Percentiles rank a stretch among this genome's conserved stretches.
phyloP scores from a whole-genome alignment of 2,797 vertebrate species.

The Adrianichthys oophorus region DNA sequence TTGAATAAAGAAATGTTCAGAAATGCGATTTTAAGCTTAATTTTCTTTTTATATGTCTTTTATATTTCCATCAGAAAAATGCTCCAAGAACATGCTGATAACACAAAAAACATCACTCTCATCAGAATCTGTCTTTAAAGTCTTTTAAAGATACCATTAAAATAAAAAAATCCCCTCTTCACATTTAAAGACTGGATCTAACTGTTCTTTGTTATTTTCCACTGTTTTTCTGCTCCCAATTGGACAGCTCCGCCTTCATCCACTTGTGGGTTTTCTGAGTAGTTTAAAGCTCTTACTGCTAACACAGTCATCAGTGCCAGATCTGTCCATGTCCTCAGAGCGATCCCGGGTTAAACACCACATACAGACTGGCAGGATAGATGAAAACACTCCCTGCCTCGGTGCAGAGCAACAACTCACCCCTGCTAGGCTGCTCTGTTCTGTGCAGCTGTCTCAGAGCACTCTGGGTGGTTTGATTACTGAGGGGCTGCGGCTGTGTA shows the following conservation, averaged over 20 bases:
- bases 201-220: neutral
- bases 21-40: too few relatives aligned
- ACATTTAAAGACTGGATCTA: constrained; percentile 3
- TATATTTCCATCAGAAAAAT: too few relatives aligned
- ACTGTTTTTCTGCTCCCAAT: constrained; percentile 6
- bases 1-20: too few relatives aligned
- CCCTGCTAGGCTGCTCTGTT: constrained; percentile 51
- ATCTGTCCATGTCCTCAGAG: constrained; percentile 44
- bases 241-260: constrained; percentile 11
- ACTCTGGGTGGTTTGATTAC: constrained; percentile 54
- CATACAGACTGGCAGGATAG: constrained; percentile 33
- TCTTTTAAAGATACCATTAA: too few relatives aligned
- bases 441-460: constrained; percentile 49
- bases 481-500: constrained; percentile 45
- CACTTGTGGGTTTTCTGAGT: constrained; percentile 35
- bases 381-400: constrained; percentile 55
- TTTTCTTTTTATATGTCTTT: too few relatives aligned
- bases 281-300: constrained; percentile 32
- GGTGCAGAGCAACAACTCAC: constrained; percentile 42
- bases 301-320: constrained; percentile 44
- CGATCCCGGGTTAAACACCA: constrained; percentile 53
- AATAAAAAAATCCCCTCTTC: neutral
- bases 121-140: too few relatives aligned
- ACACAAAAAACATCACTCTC: too few relatives aligned
- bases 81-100: too few relatives aligned